Percentiles rank a stretch among this genome's conserved stretches.
Conservation (phyloP, 2,888 invertebrate species). For the Proisotoma minuta region DNA sequence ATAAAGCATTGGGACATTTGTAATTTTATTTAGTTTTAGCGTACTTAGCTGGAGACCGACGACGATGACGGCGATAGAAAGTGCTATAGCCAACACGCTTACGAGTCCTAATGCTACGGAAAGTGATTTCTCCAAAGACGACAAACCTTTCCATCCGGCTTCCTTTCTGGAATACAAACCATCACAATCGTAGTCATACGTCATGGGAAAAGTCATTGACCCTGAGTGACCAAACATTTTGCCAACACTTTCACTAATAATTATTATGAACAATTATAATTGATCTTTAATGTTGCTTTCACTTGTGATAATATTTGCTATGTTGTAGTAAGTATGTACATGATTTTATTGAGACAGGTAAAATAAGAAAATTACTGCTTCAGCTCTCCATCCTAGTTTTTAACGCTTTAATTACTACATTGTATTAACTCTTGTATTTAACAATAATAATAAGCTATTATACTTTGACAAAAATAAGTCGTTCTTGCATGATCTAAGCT, state of each 20-base stretch:
- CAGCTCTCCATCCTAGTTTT: no score
- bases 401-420: no score
- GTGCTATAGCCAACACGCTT: constrained; percentile 16
- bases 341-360: no score
- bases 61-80: constrained; percentile 33
- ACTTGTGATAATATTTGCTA: background rate
- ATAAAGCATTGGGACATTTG: no score
- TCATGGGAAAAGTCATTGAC: constrained; percentile 37
- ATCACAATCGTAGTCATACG: constrained; percentile 34
- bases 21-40: no score
- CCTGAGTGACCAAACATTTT: constrained; percentile 31
- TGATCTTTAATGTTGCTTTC: background rate
- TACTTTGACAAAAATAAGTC: background rate
- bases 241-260: background rate
- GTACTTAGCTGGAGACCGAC: constrained; percentile 29
- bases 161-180: constrained; percentile 18
- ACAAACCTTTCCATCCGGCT: constrained; percentile 26
- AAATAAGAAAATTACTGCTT: no score
- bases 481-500: background rate
- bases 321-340: background rate
- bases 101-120: constrained; percentile 23
- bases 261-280: constrained; percentile 1
- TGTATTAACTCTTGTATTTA: no score
- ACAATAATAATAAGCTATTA: no score
- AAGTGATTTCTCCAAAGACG: constrained; percentile 29